Base-by-base conservation (phyloP, 2,113 vertebrate species). In the Ailuropoda melanoleuca region DNA sequence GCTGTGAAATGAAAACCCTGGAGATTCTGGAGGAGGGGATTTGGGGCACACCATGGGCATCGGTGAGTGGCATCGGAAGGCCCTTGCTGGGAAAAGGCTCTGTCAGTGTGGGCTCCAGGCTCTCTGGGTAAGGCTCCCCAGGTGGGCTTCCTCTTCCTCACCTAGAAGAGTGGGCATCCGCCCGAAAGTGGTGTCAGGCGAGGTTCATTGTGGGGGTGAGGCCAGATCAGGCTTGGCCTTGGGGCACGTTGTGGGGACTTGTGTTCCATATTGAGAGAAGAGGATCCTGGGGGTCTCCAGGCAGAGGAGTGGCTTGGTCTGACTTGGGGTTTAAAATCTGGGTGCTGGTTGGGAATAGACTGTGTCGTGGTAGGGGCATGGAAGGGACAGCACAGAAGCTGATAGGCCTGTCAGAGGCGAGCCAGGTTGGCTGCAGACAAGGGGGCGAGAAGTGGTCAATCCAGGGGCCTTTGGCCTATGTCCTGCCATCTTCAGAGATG, bases 281-380 rank as follows among this genome's bases (percentile, higher is more conserved):
- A 50, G 55, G 39, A 53, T 43, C 26, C 46, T 19, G 19, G 24
- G 3, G 24, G 24, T 53, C 82, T 37, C 37, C 2, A 2, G 43
- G 68, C 11, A 37, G 37, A 55, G 29, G 48, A 34, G 6, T 31
- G 48, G 53, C 39, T 43, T 39, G 31, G 48, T 58, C 66, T n/a
- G 31, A 60, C 0, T 50, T 2, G 13, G 6, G 23, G 17, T 81
- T 46, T 58, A 58, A 58, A 68, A 58, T 15, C 39, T 10, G 18
- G 56, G 88, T 2, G 13, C 23, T 60, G 19, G 2, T 0, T 6
- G 29, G 56, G 64, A 43, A 26, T 14, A 48, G 78, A 18, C 21
- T 3, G 21, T 24, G 62, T 55, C 4, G 2, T 0, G 0, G 4
- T 0, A 6, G 29, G 34, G 39, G 8, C 0, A 2, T 1, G 1